phyloP scores from a whole-genome alignment of 35 echinoderm and acorn worm genomes.

The Nesometra sesokonis region DNA sequence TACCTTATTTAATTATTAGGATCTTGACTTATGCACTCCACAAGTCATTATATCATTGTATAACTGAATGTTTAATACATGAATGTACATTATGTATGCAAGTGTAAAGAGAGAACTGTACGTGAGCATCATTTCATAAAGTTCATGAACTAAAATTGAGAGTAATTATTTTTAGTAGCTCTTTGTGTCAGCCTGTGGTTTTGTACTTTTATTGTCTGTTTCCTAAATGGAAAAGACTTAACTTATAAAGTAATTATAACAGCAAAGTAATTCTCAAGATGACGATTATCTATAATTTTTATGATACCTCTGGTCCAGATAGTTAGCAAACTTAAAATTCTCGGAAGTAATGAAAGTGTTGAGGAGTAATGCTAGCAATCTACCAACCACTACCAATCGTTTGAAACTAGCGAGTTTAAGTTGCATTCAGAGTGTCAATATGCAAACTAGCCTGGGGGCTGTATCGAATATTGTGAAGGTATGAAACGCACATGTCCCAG shows the following conservation, averaged over 20 bases:
- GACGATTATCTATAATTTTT: neutral
- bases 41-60: too few species aligned
- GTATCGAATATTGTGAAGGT: neutral
- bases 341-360: neutral
- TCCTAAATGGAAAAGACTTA: neutral
- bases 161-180: too few species aligned
- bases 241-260: neutral
- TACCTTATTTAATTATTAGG: too few species aligned
- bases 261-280: neutral
- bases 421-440: neutral
- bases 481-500: neutral
- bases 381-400: neutral
- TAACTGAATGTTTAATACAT: too few species aligned
- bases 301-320: neutral
- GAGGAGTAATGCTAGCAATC: too few species aligned
- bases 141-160: too few species aligned
- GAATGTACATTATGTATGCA: too few species aligned
- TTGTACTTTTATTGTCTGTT: neutral
- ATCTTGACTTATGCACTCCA: too few species aligned
- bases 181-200: neutral
- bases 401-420: neutral
- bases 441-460: neutral
- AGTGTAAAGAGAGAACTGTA: too few species aligned
- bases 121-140: too few species aligned
- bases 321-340: neutral